These are phyloP conservation scores for Gryon sp. DNA, from an alignment of 1,140 invertebrate genomes.

Conservation along the genomic window DNA sequence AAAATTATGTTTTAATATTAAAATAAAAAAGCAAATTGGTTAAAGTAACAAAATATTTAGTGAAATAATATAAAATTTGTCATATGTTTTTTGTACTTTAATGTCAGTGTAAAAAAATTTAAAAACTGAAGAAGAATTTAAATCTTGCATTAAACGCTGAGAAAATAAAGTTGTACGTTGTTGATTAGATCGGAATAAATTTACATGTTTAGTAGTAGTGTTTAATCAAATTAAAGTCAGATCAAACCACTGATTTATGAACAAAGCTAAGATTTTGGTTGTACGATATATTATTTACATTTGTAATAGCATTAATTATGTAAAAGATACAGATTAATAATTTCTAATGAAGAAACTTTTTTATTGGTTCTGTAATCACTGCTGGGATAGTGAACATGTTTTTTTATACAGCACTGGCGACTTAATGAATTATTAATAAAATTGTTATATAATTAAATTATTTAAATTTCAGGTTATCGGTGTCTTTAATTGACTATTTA, in stretches of 20 bases:
- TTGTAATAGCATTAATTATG: constrained; percentile 38
- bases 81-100: too few relatives aligned
- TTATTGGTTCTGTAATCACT: neutral
- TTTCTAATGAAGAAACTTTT: constrained; percentile 17
- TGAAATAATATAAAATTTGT: too few relatives aligned
- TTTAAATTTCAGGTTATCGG: too few relatives aligned
- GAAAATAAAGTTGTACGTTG: constrained; percentile 36
- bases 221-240: constrained; percentile 12
- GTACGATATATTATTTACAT: constrained; percentile 18
- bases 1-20: too few relatives aligned
- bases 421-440: constrained; percentile 1
- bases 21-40: too few relatives aligned
- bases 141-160: too few relatives aligned
- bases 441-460: neutral
- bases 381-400: neutral
- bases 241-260: constrained; percentile 32
- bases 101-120: too few relatives aligned
- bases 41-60: too few relatives aligned
- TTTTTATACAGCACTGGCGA: too few relatives aligned
- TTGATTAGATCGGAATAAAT: constrained; percentile 48
- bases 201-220: constrained; percentile 35
- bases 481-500: too few relatives aligned
- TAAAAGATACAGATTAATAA: constrained; percentile 2
- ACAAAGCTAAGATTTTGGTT: constrained; percentile 29
- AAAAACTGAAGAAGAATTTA: too few relatives aligned